Evolutionary conservation across 2,113 vertebrate genomes (phyloP), one percentile per base, ranked within the genome.

Genomic region (Chascanopsetta lugubris): DNA sequence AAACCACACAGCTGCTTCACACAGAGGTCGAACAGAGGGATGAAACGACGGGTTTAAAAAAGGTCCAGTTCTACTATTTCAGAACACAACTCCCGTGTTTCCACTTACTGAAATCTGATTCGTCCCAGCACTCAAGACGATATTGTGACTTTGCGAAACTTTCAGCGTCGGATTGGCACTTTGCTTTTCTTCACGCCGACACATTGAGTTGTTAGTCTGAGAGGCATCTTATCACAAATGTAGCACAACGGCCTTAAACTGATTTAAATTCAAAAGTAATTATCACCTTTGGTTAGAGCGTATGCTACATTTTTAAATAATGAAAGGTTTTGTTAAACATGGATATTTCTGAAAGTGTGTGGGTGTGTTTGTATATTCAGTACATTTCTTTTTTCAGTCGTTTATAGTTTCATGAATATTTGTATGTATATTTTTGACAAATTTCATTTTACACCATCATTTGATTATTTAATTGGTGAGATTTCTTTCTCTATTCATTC

Each of bases 261-360:
- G 18, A 63, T 11, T 49, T 6, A 50, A 54, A 25, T 8, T 27
- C 12, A 61, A 36, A 22, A 29, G 2, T 26, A 67, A 80, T 67
- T 59, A 60, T 59, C 49, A 55, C 53, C 8, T 42, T 61, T 13
- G 34, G n/a, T n/a, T n/a, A n/a, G n/a, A n/a, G n/a, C n/a, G n/a
- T n/a, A n/a, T n/a, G n/a, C n/a, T n/a, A n/a, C n/a, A n/a, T n/a
- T n/a, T n/a, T n/a, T n/a, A n/a, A n/a, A n/a, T n/a, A n/a, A n/a
- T n/a, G n/a, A n/a, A n/a, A n/a, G n/a, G n/a, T n/a, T n/a, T n/a
- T n/a, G n/a, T n/a, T n/a, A n/a, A n/a, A n/a, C n/a, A n/a, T n/a
- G n/a, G n/a, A n/a, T n/a, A n/a, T n/a, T n/a, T n/a, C n/a, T n/a
- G n/a, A n/a, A n/a, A n/a, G n/a, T n/a, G n/a, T n/a, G n/a, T n/a